Evolutionary conservation across 1,140 invertebrate genomes (phyloP).

Genomic region (Brachionus paranguensis): DNA sequence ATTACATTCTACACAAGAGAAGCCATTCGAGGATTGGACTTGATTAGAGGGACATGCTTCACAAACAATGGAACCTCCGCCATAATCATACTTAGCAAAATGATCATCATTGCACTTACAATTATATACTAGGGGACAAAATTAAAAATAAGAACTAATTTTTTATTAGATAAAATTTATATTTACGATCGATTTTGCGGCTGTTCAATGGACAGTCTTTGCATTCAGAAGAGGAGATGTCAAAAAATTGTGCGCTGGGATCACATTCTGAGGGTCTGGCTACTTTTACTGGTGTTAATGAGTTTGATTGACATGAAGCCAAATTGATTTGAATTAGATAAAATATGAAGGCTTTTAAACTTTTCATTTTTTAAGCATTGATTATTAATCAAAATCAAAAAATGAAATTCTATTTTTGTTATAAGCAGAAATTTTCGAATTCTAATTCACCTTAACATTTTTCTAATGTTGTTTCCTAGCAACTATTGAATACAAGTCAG

Average conservation of each 20-base stretch:
- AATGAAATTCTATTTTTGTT: not conserved
- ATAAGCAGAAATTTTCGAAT: not conserved
- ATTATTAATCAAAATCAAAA: not conserved
- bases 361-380: not conserved
- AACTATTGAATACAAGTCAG: not conserved
- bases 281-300: not conserved
- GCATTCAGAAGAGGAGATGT: not conserved
- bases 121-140: not conserved
- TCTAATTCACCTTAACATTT: not conserved
- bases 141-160: not conserved
- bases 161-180: not conserved
- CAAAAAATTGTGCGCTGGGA: not conserved
- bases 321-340: not conserved
- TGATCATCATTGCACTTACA: not conserved
- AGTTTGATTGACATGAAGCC: not conserved
- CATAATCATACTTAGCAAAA: not conserved
- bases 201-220: not conserved
- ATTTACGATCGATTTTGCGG: not conserved
- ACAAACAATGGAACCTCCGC: slow-evolving; percentile 18
- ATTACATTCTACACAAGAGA: slow-evolving; percentile 3
- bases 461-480: not conserved
- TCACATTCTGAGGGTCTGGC: not conserved
- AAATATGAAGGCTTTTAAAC: not conserved
- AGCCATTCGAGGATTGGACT: not conserved
- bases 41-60: not conserved